These are phyloP conservation scores for Tiliacea citrago DNA, from an alignment of 2,888 invertebrate genomes.

Conservation along the genomic window DNA sequence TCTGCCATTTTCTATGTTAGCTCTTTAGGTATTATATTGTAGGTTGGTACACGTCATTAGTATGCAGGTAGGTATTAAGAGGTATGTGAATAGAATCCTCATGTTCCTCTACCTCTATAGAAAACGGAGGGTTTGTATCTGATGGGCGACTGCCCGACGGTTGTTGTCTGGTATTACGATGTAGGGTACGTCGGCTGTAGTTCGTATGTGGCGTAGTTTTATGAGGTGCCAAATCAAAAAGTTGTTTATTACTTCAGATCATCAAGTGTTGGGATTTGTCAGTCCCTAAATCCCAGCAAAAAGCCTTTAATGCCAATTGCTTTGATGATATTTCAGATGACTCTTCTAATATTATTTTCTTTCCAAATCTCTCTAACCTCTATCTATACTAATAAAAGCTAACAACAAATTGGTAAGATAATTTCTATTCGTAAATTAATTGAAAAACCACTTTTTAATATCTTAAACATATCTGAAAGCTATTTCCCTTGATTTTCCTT, in stretches of 20 bases:
- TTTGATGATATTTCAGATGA: neutral
- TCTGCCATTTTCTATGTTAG: neutral
- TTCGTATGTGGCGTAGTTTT: neutral
- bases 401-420: neutral
- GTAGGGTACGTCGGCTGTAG: neutral
- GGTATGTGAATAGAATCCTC: no score
- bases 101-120: neutral
- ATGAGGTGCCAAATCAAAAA: neutral
- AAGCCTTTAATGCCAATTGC: neutral
- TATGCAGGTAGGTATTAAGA: neutral
- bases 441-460: slow-evolving; percentile 25
- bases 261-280: neutral
- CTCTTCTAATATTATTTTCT: neutral
- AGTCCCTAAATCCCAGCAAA: neutral
- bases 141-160: no score
- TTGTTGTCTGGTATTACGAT: neutral
- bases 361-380: neutral
- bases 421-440: slow-evolving; percentile 16
- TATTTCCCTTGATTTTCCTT: slow-evolving; percentile 39
- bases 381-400: neutral
- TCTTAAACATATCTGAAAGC: slow-evolving; percentile 26
- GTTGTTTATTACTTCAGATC: neutral
- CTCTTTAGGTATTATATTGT: neutral
- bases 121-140: neutral
- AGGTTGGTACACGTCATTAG: neutral